Conservation (phyloP, 2,888 invertebrate species). For the Tryphoninae sp. region DNA sequence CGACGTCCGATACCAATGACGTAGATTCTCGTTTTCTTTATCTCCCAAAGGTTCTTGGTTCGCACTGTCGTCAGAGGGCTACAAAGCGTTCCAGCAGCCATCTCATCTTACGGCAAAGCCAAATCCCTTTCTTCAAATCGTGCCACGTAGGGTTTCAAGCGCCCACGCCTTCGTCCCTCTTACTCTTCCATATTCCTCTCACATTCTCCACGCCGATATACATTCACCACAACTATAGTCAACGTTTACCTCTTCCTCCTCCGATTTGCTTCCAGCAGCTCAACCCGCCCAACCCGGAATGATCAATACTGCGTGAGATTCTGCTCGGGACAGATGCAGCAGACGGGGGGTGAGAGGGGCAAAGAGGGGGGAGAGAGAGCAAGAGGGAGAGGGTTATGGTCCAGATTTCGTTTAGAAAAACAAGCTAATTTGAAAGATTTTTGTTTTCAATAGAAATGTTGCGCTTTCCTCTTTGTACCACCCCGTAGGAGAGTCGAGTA, state of each 20-base stretch:
- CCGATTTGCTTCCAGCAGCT: slow-evolving; percentile 39
- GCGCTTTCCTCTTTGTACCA: slow-evolving; percentile 49
- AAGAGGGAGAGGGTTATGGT: slow-evolving; percentile 36
- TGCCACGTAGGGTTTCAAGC: neutral
- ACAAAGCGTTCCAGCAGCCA: neutral
- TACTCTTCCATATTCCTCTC: neutral
- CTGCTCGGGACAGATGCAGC: slow-evolving; percentile 72
- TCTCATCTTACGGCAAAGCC: slow-evolving; percentile 3
- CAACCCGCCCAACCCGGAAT: slow-evolving; percentile 66
- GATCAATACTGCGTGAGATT: slow-evolving; percentile 75
- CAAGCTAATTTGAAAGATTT: slow-evolving; percentile 44
- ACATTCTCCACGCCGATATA: slow-evolving; percentile 6
- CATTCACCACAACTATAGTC: neutral
- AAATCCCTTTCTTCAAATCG: slow-evolving; percentile 53
- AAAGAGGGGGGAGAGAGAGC: slow-evolving; percentile 26
- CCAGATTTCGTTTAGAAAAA: slow-evolving; percentile 61
- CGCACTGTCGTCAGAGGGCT: neutral
- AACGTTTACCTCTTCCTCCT: slow-evolving; percentile 38
- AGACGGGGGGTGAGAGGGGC: slow-evolving; percentile 47
- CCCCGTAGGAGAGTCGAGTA: neutral
- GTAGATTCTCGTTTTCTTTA: neutral
- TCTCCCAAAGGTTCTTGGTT: slow-evolving; percentile 2
- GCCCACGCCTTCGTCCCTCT: slow-evolving; percentile 12
- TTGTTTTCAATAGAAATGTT: slow-evolving; percentile 33
- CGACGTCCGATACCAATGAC: neutral